A percentile compares a stretch with the other conserved stretches of the same genome.
Evolutionary conservation across 2,113 vertebrate genomes (phyloP).

Genomic region (Misgurnus mizolepis): DNA sequence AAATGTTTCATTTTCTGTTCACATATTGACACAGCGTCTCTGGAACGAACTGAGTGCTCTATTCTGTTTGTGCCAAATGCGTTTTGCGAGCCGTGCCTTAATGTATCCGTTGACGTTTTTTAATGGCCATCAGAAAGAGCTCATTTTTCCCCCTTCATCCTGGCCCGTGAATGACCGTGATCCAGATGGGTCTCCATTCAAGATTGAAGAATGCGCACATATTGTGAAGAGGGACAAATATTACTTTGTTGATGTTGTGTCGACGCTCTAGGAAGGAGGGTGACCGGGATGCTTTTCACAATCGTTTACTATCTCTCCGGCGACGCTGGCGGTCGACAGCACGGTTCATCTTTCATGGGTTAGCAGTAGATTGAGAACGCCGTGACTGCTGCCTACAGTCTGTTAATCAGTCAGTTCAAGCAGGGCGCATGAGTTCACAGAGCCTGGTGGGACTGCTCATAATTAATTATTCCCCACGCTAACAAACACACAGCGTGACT

Average conservation of each 20-base stretch:
- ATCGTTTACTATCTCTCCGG: conserved; percentile 25
- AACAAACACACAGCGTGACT: conserved; percentile 57
- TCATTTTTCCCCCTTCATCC: conserved; percentile 31
- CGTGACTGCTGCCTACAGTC: conserved; percentile 40
- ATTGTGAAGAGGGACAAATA: conserved; percentile 28
- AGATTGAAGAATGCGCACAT: conserved; percentile 9
- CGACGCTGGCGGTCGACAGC: conserved; percentile 11
- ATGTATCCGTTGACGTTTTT: conserved; percentile 38
- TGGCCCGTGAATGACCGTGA: conserved; percentile 41
- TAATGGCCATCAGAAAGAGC: conserved; percentile 38
- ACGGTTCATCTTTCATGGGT: conserved; percentile 21
- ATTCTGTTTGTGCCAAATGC: conserved; percentile 54
- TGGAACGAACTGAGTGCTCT: conserved; percentile 46
- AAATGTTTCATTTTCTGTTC: conserved; percentile 56
- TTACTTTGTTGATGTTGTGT: not conserved
- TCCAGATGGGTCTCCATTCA: conserved; percentile 52
- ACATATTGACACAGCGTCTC: conserved; percentile 46
- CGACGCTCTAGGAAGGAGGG: not conserved
- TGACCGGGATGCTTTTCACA: conserved; percentile 3
- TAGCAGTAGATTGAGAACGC: conserved; percentile 29
- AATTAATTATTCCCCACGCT: conserved; percentile 57
- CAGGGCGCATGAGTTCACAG: conserved; percentile 51
- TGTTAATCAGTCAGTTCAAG: conserved; percentile 57
- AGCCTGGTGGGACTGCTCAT: conserved; percentile 44
- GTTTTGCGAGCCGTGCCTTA: conserved; percentile 41